These are phyloP conservation scores for Apeltes quadracus DNA, from an alignment of 2,113 vertebrate genomes.

Conservation along the genomic window DNA sequence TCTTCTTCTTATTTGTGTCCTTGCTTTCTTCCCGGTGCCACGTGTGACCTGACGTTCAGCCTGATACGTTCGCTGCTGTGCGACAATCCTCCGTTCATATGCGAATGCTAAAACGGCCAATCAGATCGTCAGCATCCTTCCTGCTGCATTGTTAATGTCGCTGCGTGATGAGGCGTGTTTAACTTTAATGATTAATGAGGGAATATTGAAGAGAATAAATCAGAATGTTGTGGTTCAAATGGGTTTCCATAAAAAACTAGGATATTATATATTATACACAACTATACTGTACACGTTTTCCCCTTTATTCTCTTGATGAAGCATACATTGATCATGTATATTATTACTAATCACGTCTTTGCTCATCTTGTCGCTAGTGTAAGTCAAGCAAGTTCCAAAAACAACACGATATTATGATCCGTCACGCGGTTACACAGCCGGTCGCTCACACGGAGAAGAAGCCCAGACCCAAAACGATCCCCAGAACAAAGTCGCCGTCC, in stretches of 20 bases:
- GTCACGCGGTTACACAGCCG: neutral
- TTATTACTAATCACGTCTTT: neutral
- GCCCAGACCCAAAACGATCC: neutral
- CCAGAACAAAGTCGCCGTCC: conserved; percentile 6
- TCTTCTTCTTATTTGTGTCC: neutral
- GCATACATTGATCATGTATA: neutral
- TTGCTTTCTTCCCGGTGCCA: neutral
- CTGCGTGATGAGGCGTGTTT: neutral
- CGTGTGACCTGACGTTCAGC: conserved; percentile 6
- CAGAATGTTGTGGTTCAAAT: neutral
- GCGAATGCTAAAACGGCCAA: conserved; percentile 7
- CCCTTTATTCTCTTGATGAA: neutral
- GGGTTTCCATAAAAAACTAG: neutral
- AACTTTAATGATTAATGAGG: neutral
- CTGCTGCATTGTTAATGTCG: conserved; percentile 24
- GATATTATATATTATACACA: too few relatives aligned
- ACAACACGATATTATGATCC: neutral
- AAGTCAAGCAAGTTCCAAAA: neutral
- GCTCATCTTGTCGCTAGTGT: neutral
- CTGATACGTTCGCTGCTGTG: conserved; percentile 2
- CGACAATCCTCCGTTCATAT: neutral
- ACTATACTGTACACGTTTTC: neutral
- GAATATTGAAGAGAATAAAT: neutral
- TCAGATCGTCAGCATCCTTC: conserved; percentile 12
- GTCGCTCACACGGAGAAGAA: neutral